phyloP scores from a whole-genome alignment of 2,888 invertebrate genomes.

The Toxonevra muliebris region DNA sequence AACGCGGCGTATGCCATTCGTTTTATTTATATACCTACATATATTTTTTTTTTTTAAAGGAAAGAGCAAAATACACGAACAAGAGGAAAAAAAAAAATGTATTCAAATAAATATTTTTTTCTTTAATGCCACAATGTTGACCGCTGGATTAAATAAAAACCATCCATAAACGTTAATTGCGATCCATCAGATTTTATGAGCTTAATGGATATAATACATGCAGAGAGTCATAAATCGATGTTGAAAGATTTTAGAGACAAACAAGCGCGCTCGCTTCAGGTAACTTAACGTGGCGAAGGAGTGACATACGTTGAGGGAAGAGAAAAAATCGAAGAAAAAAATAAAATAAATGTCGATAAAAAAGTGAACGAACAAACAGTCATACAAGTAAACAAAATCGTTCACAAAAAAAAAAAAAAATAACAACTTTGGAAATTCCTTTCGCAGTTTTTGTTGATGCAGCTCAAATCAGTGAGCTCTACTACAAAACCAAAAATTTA shows the following conservation, averaged over 20 bases:
- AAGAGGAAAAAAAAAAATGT: not conserved
- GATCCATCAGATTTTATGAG: slow-evolving; percentile 56
- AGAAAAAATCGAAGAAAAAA: not conserved
- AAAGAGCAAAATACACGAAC: too few species aligned
- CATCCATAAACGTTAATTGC: slow-evolving; percentile 57
- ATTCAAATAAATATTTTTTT: slow-evolving; percentile 7
- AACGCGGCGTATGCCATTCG: too few species aligned
- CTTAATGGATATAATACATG: slow-evolving; percentile 49
- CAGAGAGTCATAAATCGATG: slow-evolving; percentile 44
- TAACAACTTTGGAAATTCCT: slow-evolving; percentile 14
- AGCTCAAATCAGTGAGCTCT: not conserved
- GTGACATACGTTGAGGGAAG: not conserved
- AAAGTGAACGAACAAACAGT: slow-evolving; percentile 16
- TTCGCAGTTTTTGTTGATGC: slow-evolving; percentile 14
- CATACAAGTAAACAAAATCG: not conserved
- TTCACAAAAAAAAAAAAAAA: slow-evolving; percentile 9
- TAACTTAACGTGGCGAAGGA: slow-evolving; percentile 1
- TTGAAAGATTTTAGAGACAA: slow-evolving; percentile 27
- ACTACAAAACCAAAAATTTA: too few species aligned
- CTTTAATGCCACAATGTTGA: slow-evolving; percentile 39
- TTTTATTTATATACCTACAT: too few species aligned
- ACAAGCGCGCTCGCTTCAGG: slow-evolving; percentile 7
- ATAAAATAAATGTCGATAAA: not conserved
- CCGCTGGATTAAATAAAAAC: slow-evolving; percentile 49
- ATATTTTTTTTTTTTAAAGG: too few species aligned